Evolutionary conservation across 2,888 invertebrate genomes (phyloP).

Genomic region (Atherix ibis): DNA sequence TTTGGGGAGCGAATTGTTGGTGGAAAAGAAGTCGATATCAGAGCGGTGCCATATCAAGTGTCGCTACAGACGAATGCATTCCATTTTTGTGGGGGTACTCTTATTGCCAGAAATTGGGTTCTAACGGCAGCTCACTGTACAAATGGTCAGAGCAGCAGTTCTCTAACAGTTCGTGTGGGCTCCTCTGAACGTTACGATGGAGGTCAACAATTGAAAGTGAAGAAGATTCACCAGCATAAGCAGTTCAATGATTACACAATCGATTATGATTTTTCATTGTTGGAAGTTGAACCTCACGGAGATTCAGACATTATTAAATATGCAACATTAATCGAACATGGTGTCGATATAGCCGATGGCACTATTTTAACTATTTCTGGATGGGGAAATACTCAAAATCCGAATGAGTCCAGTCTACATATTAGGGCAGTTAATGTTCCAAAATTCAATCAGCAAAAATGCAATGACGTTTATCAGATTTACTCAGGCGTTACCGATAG

Average conservation of each 20-base stretch:
- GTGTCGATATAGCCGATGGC: slow-evolving; percentile 17
- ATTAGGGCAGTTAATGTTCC: slow-evolving; percentile 21
- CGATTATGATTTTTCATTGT: slow-evolving; percentile 32
- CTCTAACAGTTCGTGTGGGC: slow-evolving; percentile 26
- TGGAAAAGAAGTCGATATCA: slow-evolving; percentile 28
- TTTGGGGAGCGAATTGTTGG: slow-evolving; percentile 32
- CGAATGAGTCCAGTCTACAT: slow-evolving; percentile 12
- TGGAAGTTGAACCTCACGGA: slow-evolving; percentile 23
- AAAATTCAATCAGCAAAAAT: slow-evolving; percentile 18
- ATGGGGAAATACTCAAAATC: slow-evolving; percentile 24
- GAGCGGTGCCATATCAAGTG: slow-evolving; percentile 32
- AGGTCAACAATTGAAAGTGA: slow-evolving; percentile 24
- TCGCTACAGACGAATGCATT: slow-evolving; percentile 25
- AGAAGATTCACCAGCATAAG: slow-evolving; percentile 23
- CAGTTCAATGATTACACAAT: slow-evolving; percentile 25
- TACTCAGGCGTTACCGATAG: slow-evolving; percentile 20
- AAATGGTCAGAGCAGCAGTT: slow-evolving; percentile 7
- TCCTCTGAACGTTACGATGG: slow-evolving; percentile 23
- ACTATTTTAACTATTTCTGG: slow-evolving; percentile 23
- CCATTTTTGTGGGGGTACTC: slow-evolving; percentile 34
- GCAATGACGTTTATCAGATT: slow-evolving; percentile 16
- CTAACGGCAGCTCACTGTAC: slow-evolving; percentile 34
- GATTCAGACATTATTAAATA: slow-evolving; percentile 15
- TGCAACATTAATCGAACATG: slow-evolving; percentile 17
- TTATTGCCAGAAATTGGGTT: slow-evolving; percentile 25